Percentiles rank a stretch among this genome's conserved stretches.
Evolutionary conservation across 2,888 invertebrate genomes (phyloP).

Genomic region (Drosophila nr. fundita): DNA sequence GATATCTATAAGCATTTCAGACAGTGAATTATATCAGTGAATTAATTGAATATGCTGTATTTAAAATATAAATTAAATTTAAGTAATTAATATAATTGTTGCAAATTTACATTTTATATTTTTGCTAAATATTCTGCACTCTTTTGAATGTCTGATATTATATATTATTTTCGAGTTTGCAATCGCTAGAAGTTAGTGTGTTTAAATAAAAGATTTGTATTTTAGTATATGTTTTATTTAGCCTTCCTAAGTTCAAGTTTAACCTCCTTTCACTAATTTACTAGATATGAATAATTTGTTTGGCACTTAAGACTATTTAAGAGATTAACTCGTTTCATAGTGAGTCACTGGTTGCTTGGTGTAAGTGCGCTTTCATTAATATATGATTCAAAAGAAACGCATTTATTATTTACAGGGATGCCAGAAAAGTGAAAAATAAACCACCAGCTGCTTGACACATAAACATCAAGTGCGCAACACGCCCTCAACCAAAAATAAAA

Average conservation of each 20-base stretch:
- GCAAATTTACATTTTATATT: not conserved
- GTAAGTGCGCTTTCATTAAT: slow-evolving; percentile 61
- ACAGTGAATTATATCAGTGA: not conserved
- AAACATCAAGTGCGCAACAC: slow-evolving; percentile 75
- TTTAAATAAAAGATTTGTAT: not conserved
- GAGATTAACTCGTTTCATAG: not conserved
- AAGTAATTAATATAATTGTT: not conserved
- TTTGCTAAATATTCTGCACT: not conserved
- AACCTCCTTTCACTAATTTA: not conserved
- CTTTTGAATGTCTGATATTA: not conserved
- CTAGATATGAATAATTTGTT: not conserved
- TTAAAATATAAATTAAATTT: not conserved
- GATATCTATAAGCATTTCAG: too few species aligned
- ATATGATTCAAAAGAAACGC: slow-evolving; percentile 74
- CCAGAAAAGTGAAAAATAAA: slow-evolving; percentile 52
- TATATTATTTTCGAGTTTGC: not conserved
- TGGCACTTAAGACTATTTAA: slow-evolving; percentile 1
- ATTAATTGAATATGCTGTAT: not conserved
- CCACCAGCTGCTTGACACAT: slow-evolving; percentile 74
- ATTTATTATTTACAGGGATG: slow-evolving; percentile 76
- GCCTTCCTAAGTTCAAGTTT: not conserved
- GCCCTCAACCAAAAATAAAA: slow-evolving; percentile 27
- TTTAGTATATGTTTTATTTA: not conserved
- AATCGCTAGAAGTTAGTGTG: not conserved
- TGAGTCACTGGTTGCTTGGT: slow-evolving; percentile 34